Evolutionary conservation across 2,888 invertebrate species (phyloP).

Genomic region (Uropetala carovei): DNA sequence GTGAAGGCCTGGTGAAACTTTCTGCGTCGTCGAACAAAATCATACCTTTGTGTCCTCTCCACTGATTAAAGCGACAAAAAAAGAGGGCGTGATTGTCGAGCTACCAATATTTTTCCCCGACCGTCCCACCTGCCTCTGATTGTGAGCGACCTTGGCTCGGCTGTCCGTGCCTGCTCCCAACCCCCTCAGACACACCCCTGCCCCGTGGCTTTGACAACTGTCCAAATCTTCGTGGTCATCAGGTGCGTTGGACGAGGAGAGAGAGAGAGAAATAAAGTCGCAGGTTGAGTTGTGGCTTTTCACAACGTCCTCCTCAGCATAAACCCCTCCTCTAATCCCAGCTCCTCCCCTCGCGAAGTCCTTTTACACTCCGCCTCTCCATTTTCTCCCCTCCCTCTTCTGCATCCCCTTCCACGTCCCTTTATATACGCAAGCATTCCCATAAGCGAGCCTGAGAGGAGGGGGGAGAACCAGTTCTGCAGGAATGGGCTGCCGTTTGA

Average conservation of each 20-base stretch:
- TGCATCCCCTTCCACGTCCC: not conserved
- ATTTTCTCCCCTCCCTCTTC: not conserved
- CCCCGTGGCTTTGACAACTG: not conserved
- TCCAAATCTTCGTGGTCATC: conserved; percentile 54
- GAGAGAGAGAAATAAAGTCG: not conserved
- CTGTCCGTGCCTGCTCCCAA: not conserved
- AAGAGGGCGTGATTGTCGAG: not conserved
- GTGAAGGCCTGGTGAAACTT: not conserved
- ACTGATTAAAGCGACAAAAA: not conserved
- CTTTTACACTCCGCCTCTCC: too few relatives aligned
- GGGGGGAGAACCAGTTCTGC: conserved; percentile 26
- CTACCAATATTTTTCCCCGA: not conserved
- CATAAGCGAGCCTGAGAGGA: not conserved
- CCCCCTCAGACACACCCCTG: not conserved
- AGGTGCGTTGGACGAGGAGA: conserved; percentile 21
- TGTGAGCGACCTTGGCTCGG: conserved; percentile 54
- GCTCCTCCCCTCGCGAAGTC: too few relatives aligned
- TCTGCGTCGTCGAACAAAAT: not conserved
- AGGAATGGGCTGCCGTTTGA: conserved; percentile 9
- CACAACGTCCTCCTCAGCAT: not conserved
- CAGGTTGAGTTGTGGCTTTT: not conserved
- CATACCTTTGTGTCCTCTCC: not conserved
- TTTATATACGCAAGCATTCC: not conserved
- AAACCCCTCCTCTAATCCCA: too few relatives aligned
- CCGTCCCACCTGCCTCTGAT: not conserved